Evolutionary conservation across 2,888 invertebrate species (phyloP).

Genomic region (Agrotis exclamationis): DNA sequence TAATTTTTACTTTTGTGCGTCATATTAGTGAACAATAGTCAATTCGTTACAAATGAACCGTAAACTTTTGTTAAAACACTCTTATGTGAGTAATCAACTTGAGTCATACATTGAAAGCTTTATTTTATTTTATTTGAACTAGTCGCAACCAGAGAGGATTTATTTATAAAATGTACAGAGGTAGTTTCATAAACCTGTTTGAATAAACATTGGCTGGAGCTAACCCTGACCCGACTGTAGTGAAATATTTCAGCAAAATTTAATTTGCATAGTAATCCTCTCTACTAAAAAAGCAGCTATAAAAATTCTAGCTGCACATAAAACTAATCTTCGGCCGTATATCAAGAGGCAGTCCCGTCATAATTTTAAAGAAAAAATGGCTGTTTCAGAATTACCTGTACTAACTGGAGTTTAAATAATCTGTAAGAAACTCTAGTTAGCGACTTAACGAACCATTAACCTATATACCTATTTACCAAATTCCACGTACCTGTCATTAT

Average conservation of each 20-base stretch:
- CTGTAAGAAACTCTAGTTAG: constrained; percentile 32
- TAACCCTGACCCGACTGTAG: constrained; percentile 11
- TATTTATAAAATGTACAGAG: not conserved
- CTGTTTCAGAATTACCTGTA: constrained; percentile 26
- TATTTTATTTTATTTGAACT: not conserved
- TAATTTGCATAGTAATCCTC: constrained; percentile 47
- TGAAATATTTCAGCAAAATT: constrained; percentile 35
- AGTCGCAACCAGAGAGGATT: not conserved
- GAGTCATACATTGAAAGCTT: not conserved
- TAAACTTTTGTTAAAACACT: not conserved
- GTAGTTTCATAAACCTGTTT: constrained; percentile 20
- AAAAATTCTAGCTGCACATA: constrained; percentile 27
- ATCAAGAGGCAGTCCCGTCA: constrained; percentile 29
- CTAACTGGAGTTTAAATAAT: constrained; percentile 27
- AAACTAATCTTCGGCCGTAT: constrained; percentile 41
- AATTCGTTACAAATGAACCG: not conserved
- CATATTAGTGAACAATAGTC: not conserved
- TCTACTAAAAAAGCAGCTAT: constrained; percentile 19
- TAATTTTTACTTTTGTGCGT: not conserved
- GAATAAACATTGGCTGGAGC: constrained; percentile 34
- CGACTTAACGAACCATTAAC: constrained; percentile 46
- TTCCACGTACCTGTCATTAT: constrained; percentile 49
- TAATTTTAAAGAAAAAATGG: constrained; percentile 15
- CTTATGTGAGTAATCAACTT: not conserved
- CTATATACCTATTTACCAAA: constrained; percentile 52